phyloP scores from a whole-genome alignment of 2,113 vertebrate species.

The Trichechus manatus region DNA sequence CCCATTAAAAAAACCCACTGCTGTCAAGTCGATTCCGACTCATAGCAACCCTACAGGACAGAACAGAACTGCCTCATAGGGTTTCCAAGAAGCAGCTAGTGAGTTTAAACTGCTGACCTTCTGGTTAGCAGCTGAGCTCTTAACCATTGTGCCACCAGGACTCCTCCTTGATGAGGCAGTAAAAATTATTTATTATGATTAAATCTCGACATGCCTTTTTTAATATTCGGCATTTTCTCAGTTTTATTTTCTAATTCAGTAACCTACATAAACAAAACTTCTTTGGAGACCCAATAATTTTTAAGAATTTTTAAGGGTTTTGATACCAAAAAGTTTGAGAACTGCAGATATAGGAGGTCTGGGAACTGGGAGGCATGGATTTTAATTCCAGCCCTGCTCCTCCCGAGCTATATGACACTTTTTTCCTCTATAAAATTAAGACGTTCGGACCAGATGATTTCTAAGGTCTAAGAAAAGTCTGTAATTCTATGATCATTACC shows the following conservation, averaged over 20 bases:
- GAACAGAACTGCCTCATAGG: too few relatives aligned
- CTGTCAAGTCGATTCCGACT: too few relatives aligned
- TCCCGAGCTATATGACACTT: not conserved
- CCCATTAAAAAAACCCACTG: too few relatives aligned
- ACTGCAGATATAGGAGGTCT: not conserved
- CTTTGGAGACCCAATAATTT: not conserved
- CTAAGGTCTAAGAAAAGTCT: slow-evolving; percentile 13
- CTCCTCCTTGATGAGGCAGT: not conserved
- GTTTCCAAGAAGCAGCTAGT: too few relatives aligned
- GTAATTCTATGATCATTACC: slow-evolving; percentile 85
- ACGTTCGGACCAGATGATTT: not conserved
- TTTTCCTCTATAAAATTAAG: slow-evolving; percentile 4
- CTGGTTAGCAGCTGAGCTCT: too few relatives aligned
- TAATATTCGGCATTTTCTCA: slow-evolving; percentile 34
- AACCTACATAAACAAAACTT: slow-evolving; percentile 31
- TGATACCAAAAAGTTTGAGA: slow-evolving; percentile 25
- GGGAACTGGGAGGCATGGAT: not conserved
- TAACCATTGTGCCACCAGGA: too few relatives aligned
- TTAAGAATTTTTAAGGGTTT: not conserved
- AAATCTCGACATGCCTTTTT: not conserved
- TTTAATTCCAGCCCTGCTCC: not conserved
- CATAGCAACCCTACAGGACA: too few relatives aligned
- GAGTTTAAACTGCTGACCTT: too few relatives aligned
- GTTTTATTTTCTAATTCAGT: slow-evolving; percentile 57
- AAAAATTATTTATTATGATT: slow-evolving; percentile 17